phyloP scores from a whole-genome alignment of 2,797 vertebrate genomes.

The Eremophila alpestris region DNA sequence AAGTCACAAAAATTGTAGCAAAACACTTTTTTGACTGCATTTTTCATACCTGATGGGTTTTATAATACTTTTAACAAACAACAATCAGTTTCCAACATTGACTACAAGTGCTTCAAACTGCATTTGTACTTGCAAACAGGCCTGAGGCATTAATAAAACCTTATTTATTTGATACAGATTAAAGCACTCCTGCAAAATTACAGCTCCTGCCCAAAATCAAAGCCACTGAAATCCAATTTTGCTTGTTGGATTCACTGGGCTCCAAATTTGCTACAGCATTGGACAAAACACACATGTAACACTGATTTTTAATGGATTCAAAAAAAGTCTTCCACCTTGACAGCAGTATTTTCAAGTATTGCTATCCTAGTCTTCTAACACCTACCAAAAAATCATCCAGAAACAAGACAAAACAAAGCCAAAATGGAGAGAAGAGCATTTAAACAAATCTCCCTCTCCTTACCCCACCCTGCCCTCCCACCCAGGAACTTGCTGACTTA shows the following conservation, averaged over 20 bases:
- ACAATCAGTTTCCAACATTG: neutral
- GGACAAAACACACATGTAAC: slow-evolving; percentile 23
- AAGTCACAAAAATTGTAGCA: neutral
- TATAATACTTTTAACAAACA: slow-evolving; percentile 6
- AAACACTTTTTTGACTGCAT: neutral
- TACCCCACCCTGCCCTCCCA: neutral
- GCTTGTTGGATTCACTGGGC: neutral
- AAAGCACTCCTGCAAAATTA: neutral
- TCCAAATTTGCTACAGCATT: neutral
- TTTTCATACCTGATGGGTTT: neutral
- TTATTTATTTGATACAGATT: neutral
- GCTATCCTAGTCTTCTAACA: slow-evolving; percentile 31
- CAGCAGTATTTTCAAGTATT: slow-evolving; percentile 38
- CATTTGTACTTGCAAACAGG: slow-evolving; percentile 4
- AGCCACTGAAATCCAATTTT: neutral
- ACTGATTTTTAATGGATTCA: neutral
- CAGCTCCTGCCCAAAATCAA: neutral
- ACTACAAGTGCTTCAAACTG: neutral
- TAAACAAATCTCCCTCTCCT: neutral
- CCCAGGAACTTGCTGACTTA: slow-evolving; percentile 28
- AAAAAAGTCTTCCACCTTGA: slow-evolving; percentile 11
- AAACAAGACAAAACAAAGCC: slow-evolving; percentile 9
- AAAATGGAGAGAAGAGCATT: slow-evolving; percentile 26
- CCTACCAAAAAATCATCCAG: slow-evolving; percentile 27
- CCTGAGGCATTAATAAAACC: slow-evolving; percentile 12